These are phyloP conservation scores for Saccostrea cuccullata DNA, from an alignment of 1,140 invertebrate genomes.

Conservation along the genomic window DNA sequence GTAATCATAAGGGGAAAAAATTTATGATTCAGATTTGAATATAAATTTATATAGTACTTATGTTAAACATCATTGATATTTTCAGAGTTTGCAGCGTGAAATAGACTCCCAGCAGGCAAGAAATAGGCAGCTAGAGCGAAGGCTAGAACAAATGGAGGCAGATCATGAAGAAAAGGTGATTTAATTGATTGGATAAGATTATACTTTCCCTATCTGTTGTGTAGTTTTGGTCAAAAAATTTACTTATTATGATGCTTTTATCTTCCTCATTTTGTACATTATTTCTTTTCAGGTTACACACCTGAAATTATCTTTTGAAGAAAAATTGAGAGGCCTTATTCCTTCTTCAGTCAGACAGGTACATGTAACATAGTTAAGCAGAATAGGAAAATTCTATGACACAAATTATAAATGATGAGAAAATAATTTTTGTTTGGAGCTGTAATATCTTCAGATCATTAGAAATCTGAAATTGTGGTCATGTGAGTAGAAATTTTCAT, in stretches of 20 bases:
- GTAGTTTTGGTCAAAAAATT: no score
- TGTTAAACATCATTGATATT: slow-evolving; percentile 11
- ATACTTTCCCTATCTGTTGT: no score
- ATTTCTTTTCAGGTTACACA: slow-evolving; percentile 67
- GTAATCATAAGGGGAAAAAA: no score
- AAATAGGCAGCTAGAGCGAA: slow-evolving; percentile 67
- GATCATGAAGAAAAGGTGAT: slow-evolving; percentile 75
- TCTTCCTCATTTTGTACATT: not conserved
- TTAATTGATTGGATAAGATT: not conserved
- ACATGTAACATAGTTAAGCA: not conserved
- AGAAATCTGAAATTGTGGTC: no score
- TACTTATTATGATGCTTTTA: no score
- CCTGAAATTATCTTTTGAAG: slow-evolving; percentile 73
- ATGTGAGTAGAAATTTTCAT: no score
- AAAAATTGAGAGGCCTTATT: slow-evolving; percentile 75
- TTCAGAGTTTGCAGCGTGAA: slow-evolving; percentile 72
- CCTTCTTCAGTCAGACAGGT: slow-evolving; percentile 74
- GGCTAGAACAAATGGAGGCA: slow-evolving; percentile 68
- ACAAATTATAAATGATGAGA: no score
- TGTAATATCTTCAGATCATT: no score
- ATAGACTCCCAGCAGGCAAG: slow-evolving; percentile 68
- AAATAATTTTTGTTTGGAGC: no score
- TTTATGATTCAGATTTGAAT: no score
- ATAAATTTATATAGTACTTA: no score
- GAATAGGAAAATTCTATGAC: no score